Base-by-base conservation (phyloP, 2,113 vertebrate species). In the Channa argus region DNA sequence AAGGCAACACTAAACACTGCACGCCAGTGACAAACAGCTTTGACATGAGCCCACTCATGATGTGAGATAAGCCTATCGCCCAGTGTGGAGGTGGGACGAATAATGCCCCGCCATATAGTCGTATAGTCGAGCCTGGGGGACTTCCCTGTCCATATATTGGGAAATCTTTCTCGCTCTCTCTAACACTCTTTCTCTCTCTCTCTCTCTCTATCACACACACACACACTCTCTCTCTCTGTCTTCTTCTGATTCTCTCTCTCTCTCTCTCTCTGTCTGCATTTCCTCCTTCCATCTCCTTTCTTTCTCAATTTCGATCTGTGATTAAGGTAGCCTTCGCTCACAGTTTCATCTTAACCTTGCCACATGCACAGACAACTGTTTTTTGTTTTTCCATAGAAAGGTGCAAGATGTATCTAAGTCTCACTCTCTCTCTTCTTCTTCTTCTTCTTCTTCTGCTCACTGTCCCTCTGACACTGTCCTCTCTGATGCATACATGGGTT, bases 11-110 rank as follows among this genome's bases (percentile, higher is more conserved):
- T 41, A 52, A 87, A 70, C 41, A 47, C 46, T 68, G 54, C 5
- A 38, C 37, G 43, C 33, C 2, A 9, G 11, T 58, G 37, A 54
- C 51, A 72, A 73, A 65, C 63, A 71, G 43, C 56, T 74, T 51
- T 63, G 52, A 75, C 69, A 64, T 37, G 64, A 86, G 71, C 87
- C 89, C 85, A 86, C 88, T 88, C 80, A 73, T 67, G 78, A 74
- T 71, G 55, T 10, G 6, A 88, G 82, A 88, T 89, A 79, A 63
- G 54, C 43, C 61, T 80, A 12, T 63, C 58, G 44, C 46, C 64
- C 51, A 43, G 11, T 63, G 59, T 63, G 65, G 69, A 80, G 65
- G 77, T 86, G 81, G 69, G 73, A 76, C 52, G 3, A 77, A 50
- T n/a, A 54, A 67, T 24, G 47, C 46, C 37, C 71, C 38, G 38